A percentile compares a stretch with the other conserved stretches of the same genome.
phyloP scores from a whole-genome alignment of 2,113 vertebrate species.

The Aleadryas rufinucha region DNA sequence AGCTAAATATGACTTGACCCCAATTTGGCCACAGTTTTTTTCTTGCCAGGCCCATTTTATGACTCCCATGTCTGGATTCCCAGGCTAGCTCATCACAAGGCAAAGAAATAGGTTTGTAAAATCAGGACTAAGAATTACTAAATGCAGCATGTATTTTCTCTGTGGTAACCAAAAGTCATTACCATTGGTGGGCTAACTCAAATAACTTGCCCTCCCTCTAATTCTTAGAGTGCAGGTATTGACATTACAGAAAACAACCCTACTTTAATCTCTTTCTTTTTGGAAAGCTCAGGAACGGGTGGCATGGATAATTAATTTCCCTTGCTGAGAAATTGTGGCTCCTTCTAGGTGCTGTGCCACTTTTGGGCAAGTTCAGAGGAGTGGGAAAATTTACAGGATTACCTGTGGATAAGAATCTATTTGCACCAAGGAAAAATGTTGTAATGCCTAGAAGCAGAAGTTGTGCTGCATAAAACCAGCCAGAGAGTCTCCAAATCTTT shows the following conservation, averaged over 20 bases:
- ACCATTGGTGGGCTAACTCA: conserved; percentile 3
- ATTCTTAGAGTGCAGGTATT: conserved; percentile 49
- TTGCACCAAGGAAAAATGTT: not conserved
- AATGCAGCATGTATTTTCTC: conserved; percentile 32
- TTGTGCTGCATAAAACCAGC: not conserved
- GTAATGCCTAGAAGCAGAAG: not conserved
- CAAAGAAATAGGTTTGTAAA: not conserved
- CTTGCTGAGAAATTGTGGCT: not conserved
- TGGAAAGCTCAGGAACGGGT: conserved; percentile 28
- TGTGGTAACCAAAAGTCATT: conserved; percentile 40
- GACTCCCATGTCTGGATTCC: not conserved
- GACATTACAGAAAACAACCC: conserved; percentile 32
- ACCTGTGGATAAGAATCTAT: not conserved
- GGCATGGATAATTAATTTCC: conserved; percentile 34
- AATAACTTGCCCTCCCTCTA: conserved; percentile 51
- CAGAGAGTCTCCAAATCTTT: not conserved
- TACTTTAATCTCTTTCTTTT: conserved; percentile 20
- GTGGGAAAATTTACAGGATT: not conserved
- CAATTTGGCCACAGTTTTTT: not conserved
- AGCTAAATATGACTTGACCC: not conserved
- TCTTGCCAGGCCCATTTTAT: not conserved
- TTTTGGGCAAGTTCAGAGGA: not conserved
- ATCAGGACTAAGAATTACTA: not conserved
- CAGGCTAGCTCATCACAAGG: not conserved
- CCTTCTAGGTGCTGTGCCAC: not conserved